phyloP scores from a whole-genome alignment of 2,888 invertebrate species.

The Thelaira solivaga region DNA sequence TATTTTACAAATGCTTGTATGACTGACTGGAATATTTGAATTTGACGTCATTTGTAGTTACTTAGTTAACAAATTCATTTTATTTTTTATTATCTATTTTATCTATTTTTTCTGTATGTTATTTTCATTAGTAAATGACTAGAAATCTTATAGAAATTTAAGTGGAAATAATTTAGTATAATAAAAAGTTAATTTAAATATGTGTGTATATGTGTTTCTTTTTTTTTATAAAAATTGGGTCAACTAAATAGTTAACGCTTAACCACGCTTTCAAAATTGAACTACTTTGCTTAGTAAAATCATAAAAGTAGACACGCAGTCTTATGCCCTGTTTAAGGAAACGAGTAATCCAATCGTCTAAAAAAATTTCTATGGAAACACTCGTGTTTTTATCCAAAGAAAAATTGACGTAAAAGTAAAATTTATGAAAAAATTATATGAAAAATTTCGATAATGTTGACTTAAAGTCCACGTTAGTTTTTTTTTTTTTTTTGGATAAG shows the following conservation, averaged over 20 bases:
- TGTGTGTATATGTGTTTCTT: constrained; percentile 1
- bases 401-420: no score
- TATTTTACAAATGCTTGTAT: neutral
- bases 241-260: constrained; percentile 5
- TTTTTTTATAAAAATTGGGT: constrained; percentile 9
- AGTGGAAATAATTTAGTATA: neutral
- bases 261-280: neutral
- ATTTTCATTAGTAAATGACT: neutral
- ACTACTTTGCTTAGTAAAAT: constrained; percentile 4
- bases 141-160: neutral
- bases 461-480: no score
- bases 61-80: neutral
- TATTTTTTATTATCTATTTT: neutral
- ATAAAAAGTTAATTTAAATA: neutral
- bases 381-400: neutral
- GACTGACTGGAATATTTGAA: neutral
- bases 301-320: constrained; percentile 1
- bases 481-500: no score
- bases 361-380: constrained; percentile 13
- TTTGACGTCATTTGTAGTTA: constrained; percentile 45
- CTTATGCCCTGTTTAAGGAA: neutral
- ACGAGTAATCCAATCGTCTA: no score
- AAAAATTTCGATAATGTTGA: no score
- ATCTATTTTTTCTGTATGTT: neutral
- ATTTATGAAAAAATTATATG: no score